A percentile compares a stretch with the other conserved stretches of the same genome.
Evolutionary conservation across 2,113 vertebrate genomes (phyloP).

Genomic region (Perognathus longimembris): DNA sequence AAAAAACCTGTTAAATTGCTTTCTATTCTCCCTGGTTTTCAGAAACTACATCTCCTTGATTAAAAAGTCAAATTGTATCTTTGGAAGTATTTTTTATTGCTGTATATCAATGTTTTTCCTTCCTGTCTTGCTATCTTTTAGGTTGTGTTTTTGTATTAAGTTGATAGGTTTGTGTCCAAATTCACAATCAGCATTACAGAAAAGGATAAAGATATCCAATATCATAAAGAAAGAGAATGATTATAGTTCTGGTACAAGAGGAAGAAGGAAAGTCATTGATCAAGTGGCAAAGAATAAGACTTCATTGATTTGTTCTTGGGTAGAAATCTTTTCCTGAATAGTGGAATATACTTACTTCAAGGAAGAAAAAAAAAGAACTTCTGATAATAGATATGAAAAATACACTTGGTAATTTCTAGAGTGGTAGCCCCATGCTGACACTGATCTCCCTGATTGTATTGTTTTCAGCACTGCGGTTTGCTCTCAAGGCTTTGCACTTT

Average conservation of each 20-base stretch:
- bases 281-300: not conserved
- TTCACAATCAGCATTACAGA: not conserved
- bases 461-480: no score
- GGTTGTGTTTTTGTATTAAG: conserved; percentile 23
- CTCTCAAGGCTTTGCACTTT: no score
- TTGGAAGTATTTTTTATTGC: conserved; percentile 29
- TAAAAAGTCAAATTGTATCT: conserved; percentile 7
- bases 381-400: conserved; percentile 13
- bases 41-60: not conserved
- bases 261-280: conserved; percentile 22
- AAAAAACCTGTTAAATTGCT: not conserved
- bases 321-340: not conserved
- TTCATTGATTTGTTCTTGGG: not conserved
- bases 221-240: not conserved
- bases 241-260: conserved; percentile 30
- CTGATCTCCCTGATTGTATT: no score
- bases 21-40: not conserved
- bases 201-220: conserved; percentile 37
- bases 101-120: not conserved
- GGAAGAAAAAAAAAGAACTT: conserved; percentile 12
- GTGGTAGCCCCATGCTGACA: not conserved
- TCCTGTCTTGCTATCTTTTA: conserved; percentile 17
- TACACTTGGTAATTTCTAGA: conserved; percentile 37
- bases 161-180: not conserved
- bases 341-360: not conserved